These are phyloP conservation scores for Nyctibius grandis DNA, from an alignment of 2,797 vertebrate genomes.

Conservation along the genomic window DNA sequence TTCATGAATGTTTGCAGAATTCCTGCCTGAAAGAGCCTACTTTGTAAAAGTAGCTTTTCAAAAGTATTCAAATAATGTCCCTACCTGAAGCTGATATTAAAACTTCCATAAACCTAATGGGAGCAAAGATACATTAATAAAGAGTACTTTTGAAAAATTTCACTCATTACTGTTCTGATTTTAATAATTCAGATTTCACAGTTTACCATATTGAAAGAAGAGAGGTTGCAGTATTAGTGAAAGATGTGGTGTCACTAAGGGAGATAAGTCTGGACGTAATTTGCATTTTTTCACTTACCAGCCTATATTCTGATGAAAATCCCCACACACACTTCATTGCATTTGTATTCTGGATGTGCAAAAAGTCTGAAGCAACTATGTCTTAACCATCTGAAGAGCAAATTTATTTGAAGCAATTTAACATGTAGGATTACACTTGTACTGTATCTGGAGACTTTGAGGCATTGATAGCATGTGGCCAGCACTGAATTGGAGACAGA, in stretches of 20 bases:
- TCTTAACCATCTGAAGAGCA: background rate
- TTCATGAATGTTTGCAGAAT: background rate
- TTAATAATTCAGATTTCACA: background rate
- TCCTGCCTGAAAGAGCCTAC: background rate
- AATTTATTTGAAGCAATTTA: constrained; percentile 19
- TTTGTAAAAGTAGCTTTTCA: background rate
- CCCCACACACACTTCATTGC: background rate
- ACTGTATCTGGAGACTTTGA: background rate
- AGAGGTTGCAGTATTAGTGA: background rate
- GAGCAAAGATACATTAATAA: background rate
- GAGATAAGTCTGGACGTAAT: background rate
- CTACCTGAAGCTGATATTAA: background rate
- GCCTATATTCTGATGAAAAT: background rate
- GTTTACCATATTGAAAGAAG: background rate
- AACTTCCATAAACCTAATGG: background rate
- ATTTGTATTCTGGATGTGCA: background rate
- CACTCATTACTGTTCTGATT: background rate
- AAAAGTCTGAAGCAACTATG: background rate
- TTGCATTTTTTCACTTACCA: background rate
- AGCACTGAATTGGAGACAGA: background rate
- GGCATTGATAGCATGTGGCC: background rate
- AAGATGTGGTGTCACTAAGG: background rate
- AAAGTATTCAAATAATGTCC: background rate
- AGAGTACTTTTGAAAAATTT: background rate
- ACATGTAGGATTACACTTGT: background rate